Evolutionary conservation across 1,140 invertebrate species (phyloP).

Genomic region (Psilanteris sp.): DNA sequence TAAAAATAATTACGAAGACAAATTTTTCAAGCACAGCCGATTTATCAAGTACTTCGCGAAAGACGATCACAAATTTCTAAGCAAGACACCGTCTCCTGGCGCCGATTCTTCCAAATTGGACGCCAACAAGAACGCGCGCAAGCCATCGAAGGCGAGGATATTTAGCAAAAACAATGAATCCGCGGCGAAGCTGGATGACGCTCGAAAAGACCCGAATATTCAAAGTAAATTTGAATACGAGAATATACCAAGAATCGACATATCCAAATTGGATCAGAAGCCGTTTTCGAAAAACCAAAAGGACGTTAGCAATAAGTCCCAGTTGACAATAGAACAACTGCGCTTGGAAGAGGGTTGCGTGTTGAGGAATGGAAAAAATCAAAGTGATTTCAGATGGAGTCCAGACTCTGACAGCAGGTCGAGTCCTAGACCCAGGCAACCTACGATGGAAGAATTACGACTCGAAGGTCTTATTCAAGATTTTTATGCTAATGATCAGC

Average conservation of each 20-base stretch:
- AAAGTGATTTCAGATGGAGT: slow-evolving; percentile 44
- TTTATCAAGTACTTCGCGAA: slow-evolving; percentile 77
- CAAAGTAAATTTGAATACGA: slow-evolving; percentile 75
- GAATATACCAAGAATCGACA: slow-evolving; percentile 77
- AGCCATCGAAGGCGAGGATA: slow-evolving; percentile 44
- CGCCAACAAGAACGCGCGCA: slow-evolving; percentile 69
- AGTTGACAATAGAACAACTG: slow-evolving; percentile 76
- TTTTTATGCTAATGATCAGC: slow-evolving; percentile 72
- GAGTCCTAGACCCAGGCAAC: slow-evolving; percentile 48
- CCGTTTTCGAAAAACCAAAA: slow-evolving; percentile 49
- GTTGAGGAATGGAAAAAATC: slow-evolving; percentile 62
- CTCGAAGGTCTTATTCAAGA: slow-evolving; percentile 74
- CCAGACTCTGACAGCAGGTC: slow-evolving; percentile 49
- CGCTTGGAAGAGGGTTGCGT: slow-evolving; percentile 74
- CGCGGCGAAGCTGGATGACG: slow-evolving; percentile 15
- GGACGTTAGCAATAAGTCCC: slow-evolving; percentile 37
- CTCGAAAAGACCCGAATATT: slow-evolving; percentile 37
- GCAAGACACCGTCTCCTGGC: slow-evolving; percentile 43
- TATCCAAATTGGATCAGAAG: slow-evolving; percentile 73
- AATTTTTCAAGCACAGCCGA: slow-evolving; percentile 64
- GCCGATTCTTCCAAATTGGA: slow-evolving; percentile 60
- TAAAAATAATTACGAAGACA: slow-evolving; percentile 52
- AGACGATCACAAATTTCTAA: slow-evolving; percentile 62
- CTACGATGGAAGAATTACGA: slow-evolving; percentile 63
- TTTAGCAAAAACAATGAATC: slow-evolving; percentile 43